Evolutionary conservation across 1,140 invertebrate species (phyloP).

Genomic region (Nixonia krombeini): DNA sequence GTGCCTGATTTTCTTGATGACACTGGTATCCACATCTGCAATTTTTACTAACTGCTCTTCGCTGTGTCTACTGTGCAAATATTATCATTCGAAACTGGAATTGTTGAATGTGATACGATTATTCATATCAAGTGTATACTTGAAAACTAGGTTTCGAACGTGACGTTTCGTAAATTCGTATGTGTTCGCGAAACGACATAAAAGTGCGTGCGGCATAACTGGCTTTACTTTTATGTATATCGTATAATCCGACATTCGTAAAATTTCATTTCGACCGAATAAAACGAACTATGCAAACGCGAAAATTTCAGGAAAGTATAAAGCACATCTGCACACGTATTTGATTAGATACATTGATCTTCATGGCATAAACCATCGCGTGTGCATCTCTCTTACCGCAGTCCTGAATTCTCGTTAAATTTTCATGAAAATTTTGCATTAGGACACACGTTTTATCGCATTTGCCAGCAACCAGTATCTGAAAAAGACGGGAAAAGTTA

Average conservation of each 20-base stretch:
- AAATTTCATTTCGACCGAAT: background rate
- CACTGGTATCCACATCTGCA: background rate
- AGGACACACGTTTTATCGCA: background rate
- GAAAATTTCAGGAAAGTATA: background rate
- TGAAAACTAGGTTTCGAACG: slow-evolving; percentile 1
- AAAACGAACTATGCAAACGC: background rate
- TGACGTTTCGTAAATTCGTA: slow-evolving; percentile 18
- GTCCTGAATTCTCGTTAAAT: background rate
- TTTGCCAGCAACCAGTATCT: no score
- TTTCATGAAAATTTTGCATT: background rate
- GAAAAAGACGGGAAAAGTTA: no score
- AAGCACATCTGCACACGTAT: background rate
- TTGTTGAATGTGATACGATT: slow-evolving; percentile 9
- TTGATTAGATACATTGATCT: background rate
- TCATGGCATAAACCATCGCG: background rate
- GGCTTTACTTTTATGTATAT: background rate
- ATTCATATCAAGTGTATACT: slow-evolving; percentile 15
- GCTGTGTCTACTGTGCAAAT: slow-evolving; percentile 15
- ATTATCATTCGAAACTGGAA: slow-evolving; percentile 15
- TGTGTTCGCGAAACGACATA: slow-evolving; percentile 9
- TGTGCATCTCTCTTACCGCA: background rate
- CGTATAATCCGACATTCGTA: background rate
- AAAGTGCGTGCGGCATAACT: slow-evolving; percentile 2
- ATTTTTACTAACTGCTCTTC: slow-evolving; percentile 22
- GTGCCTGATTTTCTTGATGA: slow-evolving; percentile 19